Conservation (phyloP, 1,140 invertebrate species). For the Ceratosolen solmsi region DNA sequence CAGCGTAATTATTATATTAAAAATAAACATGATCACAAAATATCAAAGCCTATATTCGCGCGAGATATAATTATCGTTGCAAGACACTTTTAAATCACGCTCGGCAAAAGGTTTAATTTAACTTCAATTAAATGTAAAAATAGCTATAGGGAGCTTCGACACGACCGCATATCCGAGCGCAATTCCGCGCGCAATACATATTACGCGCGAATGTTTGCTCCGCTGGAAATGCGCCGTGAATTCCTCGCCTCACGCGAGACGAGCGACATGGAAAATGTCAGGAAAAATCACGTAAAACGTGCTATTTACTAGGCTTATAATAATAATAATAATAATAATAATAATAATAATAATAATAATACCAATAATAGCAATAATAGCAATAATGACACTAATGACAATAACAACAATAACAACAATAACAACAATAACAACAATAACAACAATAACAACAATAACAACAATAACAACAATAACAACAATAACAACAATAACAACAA, state of each 20-base stretch:
- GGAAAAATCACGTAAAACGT: constrained; percentile 2
- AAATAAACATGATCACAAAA: constrained; percentile 2
- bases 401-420: constrained; percentile 37
- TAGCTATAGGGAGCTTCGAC: not conserved
- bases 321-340: constrained; percentile 34
- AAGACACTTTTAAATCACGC: not conserved
- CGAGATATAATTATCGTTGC: not conserved
- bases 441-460: constrained; percentile 37
- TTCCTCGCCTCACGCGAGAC: not conserved
- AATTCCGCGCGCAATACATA: not conserved
- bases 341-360: too few relatives aligned
- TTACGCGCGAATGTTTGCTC: not conserved
- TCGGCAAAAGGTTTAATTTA: not conserved
- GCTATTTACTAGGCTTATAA: constrained; percentile 42
- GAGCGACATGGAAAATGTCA: not conserved
- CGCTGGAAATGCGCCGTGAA: not conserved
- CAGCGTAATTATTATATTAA: not conserved
- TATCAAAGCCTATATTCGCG: not conserved
- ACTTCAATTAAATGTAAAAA: constrained; percentile 28
- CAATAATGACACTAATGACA: not conserved
- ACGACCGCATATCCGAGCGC: not conserved
- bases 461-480: not conserved
- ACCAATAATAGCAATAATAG: not conserved
- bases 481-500: constrained; percentile 28
- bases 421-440: not conserved